Base-by-base conservation (phyloP, 2,797 vertebrate genomes). In the Hybognathus amarus region DNA sequence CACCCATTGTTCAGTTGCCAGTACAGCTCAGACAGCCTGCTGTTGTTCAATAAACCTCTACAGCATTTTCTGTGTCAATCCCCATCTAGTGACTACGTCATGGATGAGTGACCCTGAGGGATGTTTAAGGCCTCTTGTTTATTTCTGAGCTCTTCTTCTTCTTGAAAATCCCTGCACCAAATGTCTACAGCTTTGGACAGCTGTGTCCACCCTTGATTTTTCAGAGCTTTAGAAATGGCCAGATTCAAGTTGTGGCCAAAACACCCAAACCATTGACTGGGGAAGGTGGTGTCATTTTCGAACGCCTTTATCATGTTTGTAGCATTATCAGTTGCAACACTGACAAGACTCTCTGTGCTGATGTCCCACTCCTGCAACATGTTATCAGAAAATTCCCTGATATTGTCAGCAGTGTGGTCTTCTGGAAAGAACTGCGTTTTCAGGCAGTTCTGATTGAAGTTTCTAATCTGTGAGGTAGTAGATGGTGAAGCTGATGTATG, bases 361-460 rank as follows among this genome's bases (percentile, higher is more conserved):
- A 71, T 71, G 13, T n/a, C 36, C 36, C n/a, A 47, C 40, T 71
- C n/a, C 5, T 45, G n/a, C 68, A 70, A 45, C 67, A 69, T 66
- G 64, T 38, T 67, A 38, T 68, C 33, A 68, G 22, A 68, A 68
- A 33, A 47, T 4, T 27, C 13, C 0, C n/a, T 70, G 40, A 71
- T 47, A 47, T 67, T 67, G 45, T 33, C 70, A 2, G 70, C 70
- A 52, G 45, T 33, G 27, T 73, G 70, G 45, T 71, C n/a, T 71
- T 47, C n/a, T 27, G 42, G 42, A 71, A 71, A 73, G 2, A 73
- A 73, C 9, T 33, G 27, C 9, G 15, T 52, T 73, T 73, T 27
- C 27, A 52, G 45, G 27, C 70, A 73, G 18, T 52, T 73, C n/a
- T 73, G 38, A 24, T n/a, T 42, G 27, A 73, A 71, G 24, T 71